Evolutionary conservation across 1,140 invertebrate species (phyloP).

Genomic region (Drosophila parabipectinata): DNA sequence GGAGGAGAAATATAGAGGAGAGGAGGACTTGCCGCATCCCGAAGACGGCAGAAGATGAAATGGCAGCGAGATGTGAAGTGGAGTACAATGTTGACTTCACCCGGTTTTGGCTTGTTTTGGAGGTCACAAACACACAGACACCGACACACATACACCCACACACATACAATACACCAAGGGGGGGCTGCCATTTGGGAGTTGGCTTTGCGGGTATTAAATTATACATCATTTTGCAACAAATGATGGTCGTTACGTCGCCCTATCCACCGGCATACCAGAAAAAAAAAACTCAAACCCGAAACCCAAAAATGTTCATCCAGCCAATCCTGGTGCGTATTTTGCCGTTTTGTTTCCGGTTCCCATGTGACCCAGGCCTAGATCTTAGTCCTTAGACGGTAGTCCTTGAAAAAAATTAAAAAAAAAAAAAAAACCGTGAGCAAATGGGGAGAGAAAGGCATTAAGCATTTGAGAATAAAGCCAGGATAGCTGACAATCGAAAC

Average conservation of each 20-base stretch:
- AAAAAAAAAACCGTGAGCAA: not conserved
- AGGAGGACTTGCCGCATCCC: not conserved
- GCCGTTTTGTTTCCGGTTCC: conserved; percentile 22
- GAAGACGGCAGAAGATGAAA: conserved; percentile 29
- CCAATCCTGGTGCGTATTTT: conserved; percentile 8
- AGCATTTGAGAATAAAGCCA: not conserved
- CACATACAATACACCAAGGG: not conserved
- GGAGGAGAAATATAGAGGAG: conserved; percentile 21
- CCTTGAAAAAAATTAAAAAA: not conserved
- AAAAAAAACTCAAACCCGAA: conserved; percentile 1
- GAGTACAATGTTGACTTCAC: conserved; percentile 68
- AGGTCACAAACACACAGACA: conserved; percentile 52
- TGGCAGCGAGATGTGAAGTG: conserved; percentile 50
- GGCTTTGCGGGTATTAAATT: conserved; percentile 83
- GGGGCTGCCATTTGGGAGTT: conserved; percentile 71
- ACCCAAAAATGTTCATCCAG: conserved; percentile 4
- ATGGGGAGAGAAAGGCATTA: not conserved
- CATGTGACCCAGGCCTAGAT: conserved; percentile 38
- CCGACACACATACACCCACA: not conserved
- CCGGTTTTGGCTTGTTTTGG: conserved; percentile 74
- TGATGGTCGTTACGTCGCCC: conserved; percentile 77
- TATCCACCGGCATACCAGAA: not conserved
- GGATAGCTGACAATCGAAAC: not conserved
- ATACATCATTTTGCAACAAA: conserved; percentile 83
- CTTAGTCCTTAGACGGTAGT: not conserved